These are phyloP conservation scores for Eubasilissa splendida DNA, from an alignment of 2,888 invertebrate genomes.

Conservation along the genomic window DNA sequence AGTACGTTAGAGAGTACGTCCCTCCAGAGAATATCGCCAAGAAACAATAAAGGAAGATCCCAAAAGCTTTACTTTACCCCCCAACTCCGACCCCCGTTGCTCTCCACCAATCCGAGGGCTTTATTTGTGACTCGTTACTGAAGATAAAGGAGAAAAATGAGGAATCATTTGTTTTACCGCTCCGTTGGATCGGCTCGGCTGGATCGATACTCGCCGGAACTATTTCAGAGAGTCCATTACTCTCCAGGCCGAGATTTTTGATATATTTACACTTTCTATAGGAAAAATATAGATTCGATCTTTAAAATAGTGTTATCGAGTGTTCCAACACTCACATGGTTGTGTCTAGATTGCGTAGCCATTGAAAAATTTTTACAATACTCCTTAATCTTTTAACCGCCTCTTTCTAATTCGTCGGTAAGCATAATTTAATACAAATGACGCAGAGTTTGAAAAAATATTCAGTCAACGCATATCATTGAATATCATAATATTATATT, in stretches of 20 bases:
- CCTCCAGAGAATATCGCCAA: not conserved
- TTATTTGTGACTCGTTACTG: slow-evolving; percentile 56
- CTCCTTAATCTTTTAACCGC: too few species aligned
- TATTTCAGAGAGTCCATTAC: slow-evolving; percentile 24
- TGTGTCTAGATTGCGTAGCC: too few species aligned
- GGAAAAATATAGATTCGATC: too few species aligned
- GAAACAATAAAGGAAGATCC: slow-evolving; percentile 1
- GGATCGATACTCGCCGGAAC: slow-evolving; percentile 41
- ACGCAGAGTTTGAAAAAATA: too few species aligned
- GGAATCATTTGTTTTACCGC: slow-evolving; percentile 56
- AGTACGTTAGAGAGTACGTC: not conserved
- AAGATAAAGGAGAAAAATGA: slow-evolving; percentile 56
- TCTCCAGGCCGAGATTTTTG: not conserved
- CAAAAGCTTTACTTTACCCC: not conserved
- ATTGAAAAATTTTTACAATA: too few species aligned
- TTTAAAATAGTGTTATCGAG: too few species aligned
- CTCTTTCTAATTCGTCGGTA: too few species aligned
- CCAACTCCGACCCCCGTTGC: not conserved
- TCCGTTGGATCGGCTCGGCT: slow-evolving; percentile 44
- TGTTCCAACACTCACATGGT: too few species aligned
- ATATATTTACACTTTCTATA: too few species aligned
- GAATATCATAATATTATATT: too few species aligned
- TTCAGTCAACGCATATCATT: too few species aligned
- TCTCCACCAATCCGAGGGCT: slow-evolving; percentile 14
- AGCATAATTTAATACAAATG: too few species aligned